phyloP scores from a whole-genome alignment of 2,113 vertebrate species.

The Parotia lawesii region DNA sequence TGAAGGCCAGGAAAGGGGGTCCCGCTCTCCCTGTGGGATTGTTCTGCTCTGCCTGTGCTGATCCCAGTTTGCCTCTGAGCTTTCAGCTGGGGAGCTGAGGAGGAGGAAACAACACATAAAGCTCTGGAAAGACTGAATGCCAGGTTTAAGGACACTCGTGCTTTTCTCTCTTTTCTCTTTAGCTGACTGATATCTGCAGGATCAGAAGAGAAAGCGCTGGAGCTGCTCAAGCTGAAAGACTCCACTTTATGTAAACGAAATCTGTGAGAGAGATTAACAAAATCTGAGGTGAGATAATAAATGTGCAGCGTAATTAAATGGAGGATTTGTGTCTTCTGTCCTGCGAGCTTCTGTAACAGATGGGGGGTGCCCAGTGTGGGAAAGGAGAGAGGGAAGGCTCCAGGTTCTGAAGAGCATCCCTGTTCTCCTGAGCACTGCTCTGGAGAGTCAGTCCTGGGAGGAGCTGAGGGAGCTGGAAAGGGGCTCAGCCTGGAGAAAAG shows the following conservation, averaged over 20 bases:
- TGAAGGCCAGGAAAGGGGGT: background rate
- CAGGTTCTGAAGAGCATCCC: background rate
- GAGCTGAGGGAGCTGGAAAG: background rate
- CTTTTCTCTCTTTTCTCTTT: slow-evolving; percentile 9
- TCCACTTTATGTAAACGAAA: slow-evolving; percentile 7
- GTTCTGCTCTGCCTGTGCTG: background rate
- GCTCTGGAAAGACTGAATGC: background rate
- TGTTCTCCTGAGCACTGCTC: background rate
- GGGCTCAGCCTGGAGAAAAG: background rate
- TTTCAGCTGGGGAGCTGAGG: background rate
- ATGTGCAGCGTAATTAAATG: background rate
- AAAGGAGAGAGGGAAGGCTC: background rate
- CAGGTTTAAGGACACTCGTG: slow-evolving; percentile 20
- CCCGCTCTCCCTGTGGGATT: background rate
- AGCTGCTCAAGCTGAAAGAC: slow-evolving; percentile 1
- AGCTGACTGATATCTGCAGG: slow-evolving; percentile 44
- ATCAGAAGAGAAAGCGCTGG: background rate
- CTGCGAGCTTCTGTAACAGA: background rate
- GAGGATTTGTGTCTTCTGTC: background rate
- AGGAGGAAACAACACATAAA: background rate
- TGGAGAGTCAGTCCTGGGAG: background rate
- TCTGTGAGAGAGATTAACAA: background rate
- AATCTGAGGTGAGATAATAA: background rate
- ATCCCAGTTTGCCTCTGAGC: background rate
- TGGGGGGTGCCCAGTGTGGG: background rate